Conservation (phyloP, 92 coral and sea anemone species). For the Parazoanthus atlanticus region DNA sequence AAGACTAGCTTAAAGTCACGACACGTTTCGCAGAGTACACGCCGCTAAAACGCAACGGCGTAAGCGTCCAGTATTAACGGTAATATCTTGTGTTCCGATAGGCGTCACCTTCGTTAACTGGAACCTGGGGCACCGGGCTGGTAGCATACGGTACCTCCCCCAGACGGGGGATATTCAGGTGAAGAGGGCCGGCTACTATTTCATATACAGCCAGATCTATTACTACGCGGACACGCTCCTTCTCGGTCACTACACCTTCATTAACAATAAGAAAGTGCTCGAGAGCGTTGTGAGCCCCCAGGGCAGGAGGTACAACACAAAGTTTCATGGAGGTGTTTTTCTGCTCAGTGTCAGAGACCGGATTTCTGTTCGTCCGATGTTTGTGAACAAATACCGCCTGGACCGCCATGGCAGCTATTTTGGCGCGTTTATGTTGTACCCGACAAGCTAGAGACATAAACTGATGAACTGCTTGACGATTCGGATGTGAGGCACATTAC, state of each 20-base stretch:
- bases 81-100: constrained; percentile 16
- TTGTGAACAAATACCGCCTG: constrained; percentile 33
- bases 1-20: no score
- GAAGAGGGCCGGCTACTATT: constrained; percentile 70
- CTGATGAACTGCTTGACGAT: no score
- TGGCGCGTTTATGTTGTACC: constrained; percentile 76
- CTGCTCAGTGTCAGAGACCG: constrained; percentile 62
- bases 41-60: background rate
- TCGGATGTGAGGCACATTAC: background rate
- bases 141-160: constrained; percentile 28
- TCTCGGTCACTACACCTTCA: constrained; percentile 59
- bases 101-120: constrained; percentile 40
- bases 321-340: constrained; percentile 85
- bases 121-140: constrained; percentile 46
- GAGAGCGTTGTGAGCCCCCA: constrained; percentile 40
- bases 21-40: background rate
- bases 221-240: constrained; percentile 44
- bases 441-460: constrained; percentile 8
- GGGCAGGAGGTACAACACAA: constrained; percentile 54
- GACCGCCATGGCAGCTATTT: constrained; percentile 55
- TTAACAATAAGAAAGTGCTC: constrained; percentile 60
- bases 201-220: constrained; percentile 87
- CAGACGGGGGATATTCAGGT: constrained; percentile 56
- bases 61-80: constrained; percentile 22
- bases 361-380: constrained; percentile 54